Evolutionary conservation across 1,140 invertebrate genomes (phyloP).

Genomic region (Bacillus rossius): DNA sequence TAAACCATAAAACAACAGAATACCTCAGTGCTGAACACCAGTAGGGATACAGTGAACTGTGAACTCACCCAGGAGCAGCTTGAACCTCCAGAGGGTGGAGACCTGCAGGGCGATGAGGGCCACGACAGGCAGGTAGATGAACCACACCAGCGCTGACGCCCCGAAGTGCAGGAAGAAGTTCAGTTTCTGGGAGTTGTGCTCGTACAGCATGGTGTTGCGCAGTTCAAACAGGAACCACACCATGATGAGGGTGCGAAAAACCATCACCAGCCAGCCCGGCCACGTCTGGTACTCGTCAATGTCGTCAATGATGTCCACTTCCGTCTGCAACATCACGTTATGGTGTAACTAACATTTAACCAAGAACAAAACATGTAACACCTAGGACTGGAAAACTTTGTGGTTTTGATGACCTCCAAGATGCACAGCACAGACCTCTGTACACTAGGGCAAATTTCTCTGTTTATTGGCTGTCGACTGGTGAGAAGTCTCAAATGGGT

Average conservation of each 20-base stretch:
- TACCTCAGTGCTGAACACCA: too few relatives aligned
- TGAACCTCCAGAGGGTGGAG: conserved; percentile 91
- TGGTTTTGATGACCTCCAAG: too few relatives aligned
- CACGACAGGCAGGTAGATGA: conserved; percentile 92
- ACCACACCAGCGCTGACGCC: conserved; percentile 96
- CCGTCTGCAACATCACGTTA: conserved; percentile 75
- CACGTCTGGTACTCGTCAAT: conserved; percentile 96
- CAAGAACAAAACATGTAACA: neutral
- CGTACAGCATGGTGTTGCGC: conserved; percentile 86
- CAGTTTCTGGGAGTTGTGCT: conserved; percentile 84
- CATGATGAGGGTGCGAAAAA: conserved; percentile 85
- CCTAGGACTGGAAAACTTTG: too few relatives aligned
- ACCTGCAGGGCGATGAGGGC: conserved; percentile 90
- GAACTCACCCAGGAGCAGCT: conserved; percentile 80
- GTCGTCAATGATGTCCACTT: conserved; percentile 93
- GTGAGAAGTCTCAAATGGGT: too few relatives aligned
- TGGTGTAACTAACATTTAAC: neutral
- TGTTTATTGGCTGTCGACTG: too few relatives aligned
- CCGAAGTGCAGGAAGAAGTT: conserved; percentile 95
- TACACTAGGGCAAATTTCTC: too few relatives aligned
- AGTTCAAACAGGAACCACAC: conserved; percentile 92
- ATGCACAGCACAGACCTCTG: too few relatives aligned
- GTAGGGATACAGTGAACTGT: too few relatives aligned
- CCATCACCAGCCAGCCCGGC: conserved; percentile 90
- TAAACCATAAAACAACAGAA: too few relatives aligned